These are phyloP conservation scores for Atlantisia rogersi DNA, from an alignment of 2,113 vertebrate genomes.

Conservation along the genomic window DNA sequence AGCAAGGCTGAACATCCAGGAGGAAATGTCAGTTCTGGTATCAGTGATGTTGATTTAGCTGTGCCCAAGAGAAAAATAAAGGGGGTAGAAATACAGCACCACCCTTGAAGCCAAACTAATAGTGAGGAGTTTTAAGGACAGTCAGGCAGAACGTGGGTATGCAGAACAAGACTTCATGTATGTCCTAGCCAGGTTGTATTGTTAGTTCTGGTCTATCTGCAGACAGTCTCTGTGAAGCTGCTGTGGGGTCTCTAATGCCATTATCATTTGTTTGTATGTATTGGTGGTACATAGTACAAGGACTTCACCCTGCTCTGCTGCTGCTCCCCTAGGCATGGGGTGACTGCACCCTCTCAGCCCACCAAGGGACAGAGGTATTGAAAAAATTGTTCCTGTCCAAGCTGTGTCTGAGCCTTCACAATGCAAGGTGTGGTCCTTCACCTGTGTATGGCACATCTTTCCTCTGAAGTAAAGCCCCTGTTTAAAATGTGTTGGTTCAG, in stretches of 20 bases:
- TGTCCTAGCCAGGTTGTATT: not conserved
- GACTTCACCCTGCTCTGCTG: not conserved
- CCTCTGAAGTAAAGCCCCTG: not conserved
- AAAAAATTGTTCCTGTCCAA: not conserved
- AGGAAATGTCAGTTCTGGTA: not conserved
- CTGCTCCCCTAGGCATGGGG: accelerated
- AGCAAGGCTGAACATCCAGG: not conserved
- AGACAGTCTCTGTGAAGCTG: accelerated
- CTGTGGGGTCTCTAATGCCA: not conserved
- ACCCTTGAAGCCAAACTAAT: not conserved
- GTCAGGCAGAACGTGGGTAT: not conserved
- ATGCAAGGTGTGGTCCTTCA: not conserved
- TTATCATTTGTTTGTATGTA: accelerated
- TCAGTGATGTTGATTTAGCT: not conserved
- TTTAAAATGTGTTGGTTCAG: not conserved
- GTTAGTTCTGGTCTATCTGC: not conserved
- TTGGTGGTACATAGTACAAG: accelerated
- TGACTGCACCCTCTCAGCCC: not conserved
- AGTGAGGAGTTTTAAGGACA: not conserved
- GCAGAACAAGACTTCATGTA: not conserved
- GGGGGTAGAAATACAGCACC: not conserved
- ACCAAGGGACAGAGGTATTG: not conserved
- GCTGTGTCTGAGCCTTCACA: not conserved
- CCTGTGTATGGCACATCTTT: not conserved
- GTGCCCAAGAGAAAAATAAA: not conserved